Evolutionary conservation across 1,140 invertebrate species (phyloP).

Genomic region (Conopomorpha cramerella): DNA sequence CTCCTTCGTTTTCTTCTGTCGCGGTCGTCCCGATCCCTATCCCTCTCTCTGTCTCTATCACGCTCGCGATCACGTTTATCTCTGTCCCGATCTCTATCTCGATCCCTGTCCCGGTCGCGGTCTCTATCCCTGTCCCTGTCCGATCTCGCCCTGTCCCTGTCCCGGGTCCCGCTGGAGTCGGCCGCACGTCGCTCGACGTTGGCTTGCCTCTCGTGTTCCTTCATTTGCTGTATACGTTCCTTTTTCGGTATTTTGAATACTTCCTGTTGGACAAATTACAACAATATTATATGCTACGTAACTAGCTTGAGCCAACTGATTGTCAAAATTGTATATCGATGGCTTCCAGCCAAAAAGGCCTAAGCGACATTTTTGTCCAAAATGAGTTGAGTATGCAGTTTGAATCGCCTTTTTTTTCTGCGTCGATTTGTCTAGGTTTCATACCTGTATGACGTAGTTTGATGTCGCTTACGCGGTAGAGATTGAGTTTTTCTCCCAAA

Average conservation of each 20-base stretch:
- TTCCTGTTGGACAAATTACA: too few species aligned
- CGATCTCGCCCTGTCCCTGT: conserved; percentile 2
- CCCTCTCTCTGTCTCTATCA: conserved; percentile 18
- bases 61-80: conserved; percentile 26
- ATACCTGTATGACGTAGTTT: too few species aligned
- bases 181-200: conserved; percentile 51
- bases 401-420: too few species aligned
- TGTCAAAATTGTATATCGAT: too few species aligned
- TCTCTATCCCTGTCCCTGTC: conserved; percentile 17
- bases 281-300: too few species aligned
- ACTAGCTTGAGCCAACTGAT: too few species aligned
- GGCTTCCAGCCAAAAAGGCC: too few species aligned
- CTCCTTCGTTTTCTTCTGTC: conserved; percentile 48
- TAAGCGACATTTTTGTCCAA: too few species aligned
- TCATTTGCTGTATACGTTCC: conserved; percentile 89
- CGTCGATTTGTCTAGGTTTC: too few species aligned
- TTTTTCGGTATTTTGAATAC: conserved; percentile 95
- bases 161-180: conserved; percentile 36
- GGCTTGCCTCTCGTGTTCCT: conserved; percentile 89
- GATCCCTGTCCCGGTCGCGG: conserved; percentile 20
- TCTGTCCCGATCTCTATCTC: conserved; percentile 11
- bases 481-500: too few species aligned
- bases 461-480: too few species aligned
- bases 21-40: conserved; percentile 25
- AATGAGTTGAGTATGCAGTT: too few species aligned